Evolutionary conservation across 2,797 vertebrate genomes (phyloP), one percentile per base, ranked within the genome.

Genomic region (Clarias fuscus): DNA sequence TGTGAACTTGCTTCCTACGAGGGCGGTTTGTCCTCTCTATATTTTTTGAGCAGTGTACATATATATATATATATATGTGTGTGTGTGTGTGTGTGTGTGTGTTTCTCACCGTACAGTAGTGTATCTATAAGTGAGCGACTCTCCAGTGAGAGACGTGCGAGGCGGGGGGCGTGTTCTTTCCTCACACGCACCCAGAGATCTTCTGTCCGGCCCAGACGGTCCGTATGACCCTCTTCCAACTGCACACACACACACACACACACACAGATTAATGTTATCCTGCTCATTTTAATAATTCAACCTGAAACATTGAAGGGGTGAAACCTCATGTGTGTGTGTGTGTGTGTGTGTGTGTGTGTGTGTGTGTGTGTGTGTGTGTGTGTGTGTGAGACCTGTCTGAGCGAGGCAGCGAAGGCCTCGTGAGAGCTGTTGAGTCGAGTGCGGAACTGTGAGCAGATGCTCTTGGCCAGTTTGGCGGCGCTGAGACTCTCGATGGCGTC

Each of bases 401-500:
- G 93, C 20, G 98, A 99, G 27, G 97, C 95, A 2, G 97, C 98
- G 62, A 99, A 99, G 67, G 98, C 98, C 84, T 99, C 98, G 0
- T 99, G 98, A 82, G 98, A 99, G 89, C 98, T 98, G 92, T 98
- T 98, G 30, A 99, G 97, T 22, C 97, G 95, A 1, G 97, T 99
- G 40, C 97, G 95, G 92, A 99, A 99, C 88, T 99, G 98, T 89
- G 98, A 98, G 90, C 98, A 99, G 90, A 99, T 99, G 93, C 97
- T 99, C 92, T 96, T 97, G 86, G 98, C 98, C 89, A 99, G 93
- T 88, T 99, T 99, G 90, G 98, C 97, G 0, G 98, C 97, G 0
- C 98, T 99, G 80, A 99, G 97, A 91, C 98, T 98, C 94, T 99
- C 98, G 0, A 99, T 99, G 81, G 98, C 98, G 0, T 99, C 98